Evolutionary conservation across 2,113 vertebrate species (phyloP).

Genomic region (Phrynosoma blainvillii): DNA sequence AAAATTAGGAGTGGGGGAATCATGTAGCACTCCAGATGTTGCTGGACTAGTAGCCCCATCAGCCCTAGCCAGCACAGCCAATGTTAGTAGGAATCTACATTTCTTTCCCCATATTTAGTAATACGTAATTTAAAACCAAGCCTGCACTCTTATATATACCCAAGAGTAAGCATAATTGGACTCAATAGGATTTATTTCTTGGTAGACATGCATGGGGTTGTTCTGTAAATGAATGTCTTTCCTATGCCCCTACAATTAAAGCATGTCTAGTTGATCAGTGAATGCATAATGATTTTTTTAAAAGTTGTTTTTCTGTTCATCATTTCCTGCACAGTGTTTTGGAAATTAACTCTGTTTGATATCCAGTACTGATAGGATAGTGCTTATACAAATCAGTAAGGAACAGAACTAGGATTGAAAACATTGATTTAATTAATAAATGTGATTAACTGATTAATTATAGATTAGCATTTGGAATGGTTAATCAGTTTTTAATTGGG

Average conservation of each 20-base stretch:
- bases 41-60: too few relatives aligned
- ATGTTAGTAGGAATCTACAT: conserved; percentile 26
- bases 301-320: not conserved
- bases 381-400: not conserved
- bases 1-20: too few relatives aligned
- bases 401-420: not conserved
- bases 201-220: not conserved
- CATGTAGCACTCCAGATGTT: too few relatives aligned
- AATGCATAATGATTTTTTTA: not conserved
- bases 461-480: conserved; percentile 1
- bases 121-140: conserved; percentile 35
- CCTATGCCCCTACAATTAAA: not conserved
- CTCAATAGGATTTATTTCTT: not conserved
- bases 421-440: conserved; percentile 10
- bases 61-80: not conserved
- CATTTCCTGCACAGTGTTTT: not conserved
- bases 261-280: not conserved
- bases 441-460: conserved; percentile 10
- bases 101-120: conserved; percentile 20
- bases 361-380: not conserved
- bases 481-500: conserved; percentile 8
- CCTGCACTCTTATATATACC: not conserved
- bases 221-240: not conserved
- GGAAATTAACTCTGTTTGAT: not conserved
- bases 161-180: not conserved